Conservation (phyloP, 2,797 vertebrate genomes). For the Limnodromus scolopaceus region DNA sequence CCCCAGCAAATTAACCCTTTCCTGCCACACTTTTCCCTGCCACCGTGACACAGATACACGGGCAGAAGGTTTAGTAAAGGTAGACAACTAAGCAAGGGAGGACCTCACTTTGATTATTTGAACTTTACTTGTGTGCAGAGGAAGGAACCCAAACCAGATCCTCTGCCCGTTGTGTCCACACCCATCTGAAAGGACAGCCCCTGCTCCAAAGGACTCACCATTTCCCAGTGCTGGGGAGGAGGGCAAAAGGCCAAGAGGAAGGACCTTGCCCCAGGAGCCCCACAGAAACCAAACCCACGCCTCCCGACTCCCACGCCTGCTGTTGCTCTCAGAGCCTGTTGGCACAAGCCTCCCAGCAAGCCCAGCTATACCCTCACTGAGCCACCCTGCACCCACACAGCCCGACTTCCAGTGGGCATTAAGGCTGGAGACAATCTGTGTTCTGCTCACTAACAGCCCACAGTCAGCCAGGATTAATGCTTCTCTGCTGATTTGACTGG, state of each 20-base stretch:
- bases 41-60: background rate
- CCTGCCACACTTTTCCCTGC: background rate
- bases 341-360: background rate
- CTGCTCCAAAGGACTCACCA: background rate
- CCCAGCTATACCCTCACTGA: background rate
- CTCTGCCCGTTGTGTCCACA: background rate
- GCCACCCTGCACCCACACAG: background rate
- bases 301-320: background rate
- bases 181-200: background rate
- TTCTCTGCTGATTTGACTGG: background rate
- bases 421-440: rapidly evolving
- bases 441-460: rapidly evolving
- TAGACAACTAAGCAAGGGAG: background rate
- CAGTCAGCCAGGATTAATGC: rapidly evolving
- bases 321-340: background rate
- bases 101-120: background rate
- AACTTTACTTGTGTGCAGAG: background rate
- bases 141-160: background rate
- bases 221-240: background rate
- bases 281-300: background rate
- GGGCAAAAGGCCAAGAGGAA: background rate
- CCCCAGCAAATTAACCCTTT: conserved; percentile 27
- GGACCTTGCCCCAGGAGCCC: background rate
- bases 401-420: background rate
- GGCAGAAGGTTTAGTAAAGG: background rate